phyloP scores from a whole-genome alignment of 2,888 invertebrate species.

The Lepidochrysops patricia region DNA sequence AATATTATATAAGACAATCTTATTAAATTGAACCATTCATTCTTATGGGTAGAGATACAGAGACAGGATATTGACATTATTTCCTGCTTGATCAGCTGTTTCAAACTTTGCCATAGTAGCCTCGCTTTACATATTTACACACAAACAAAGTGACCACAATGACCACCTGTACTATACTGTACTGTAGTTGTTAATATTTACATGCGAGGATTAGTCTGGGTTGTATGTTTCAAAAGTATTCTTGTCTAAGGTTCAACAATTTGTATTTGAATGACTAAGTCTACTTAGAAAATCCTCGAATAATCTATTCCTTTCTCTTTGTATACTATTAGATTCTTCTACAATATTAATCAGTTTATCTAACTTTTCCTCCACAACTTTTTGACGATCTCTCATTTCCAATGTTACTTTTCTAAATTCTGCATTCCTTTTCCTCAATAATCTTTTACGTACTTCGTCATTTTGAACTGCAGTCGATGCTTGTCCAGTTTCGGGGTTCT shows the following conservation, averaged over 20 bases:
- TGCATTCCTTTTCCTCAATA: conserved; percentile 44
- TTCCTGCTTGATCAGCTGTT: no score
- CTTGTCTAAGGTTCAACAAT: neutral
- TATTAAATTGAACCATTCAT: no score
- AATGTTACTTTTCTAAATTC: conserved; percentile 55
- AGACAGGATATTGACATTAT: no score
- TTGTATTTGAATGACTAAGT: conserved; percentile 34
- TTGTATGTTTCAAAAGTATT: no score
- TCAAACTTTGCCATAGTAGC: no score
- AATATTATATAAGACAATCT: no score
- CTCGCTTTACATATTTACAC: no score
- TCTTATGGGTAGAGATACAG: no score
- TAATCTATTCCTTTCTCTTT: conserved; percentile 54
- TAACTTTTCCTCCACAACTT: conserved; percentile 58
- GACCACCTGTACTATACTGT: no score
- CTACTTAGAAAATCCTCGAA: conserved; percentile 59
- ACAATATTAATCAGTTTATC: conserved; percentile 63
- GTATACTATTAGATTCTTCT: conserved; percentile 63
- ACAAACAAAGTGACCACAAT: no score
- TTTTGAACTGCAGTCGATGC: conserved; percentile 34
- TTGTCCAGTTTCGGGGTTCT: conserved; percentile 38
- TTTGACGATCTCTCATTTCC: conserved; percentile 60
- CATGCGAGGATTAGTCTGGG: no score
- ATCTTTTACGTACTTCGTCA: conserved; percentile 44
- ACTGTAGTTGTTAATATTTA: no score